These are phyloP conservation scores for Argynnis bischoffii DNA, from an alignment of 2,888 invertebrate species.

Conservation along the genomic window DNA sequence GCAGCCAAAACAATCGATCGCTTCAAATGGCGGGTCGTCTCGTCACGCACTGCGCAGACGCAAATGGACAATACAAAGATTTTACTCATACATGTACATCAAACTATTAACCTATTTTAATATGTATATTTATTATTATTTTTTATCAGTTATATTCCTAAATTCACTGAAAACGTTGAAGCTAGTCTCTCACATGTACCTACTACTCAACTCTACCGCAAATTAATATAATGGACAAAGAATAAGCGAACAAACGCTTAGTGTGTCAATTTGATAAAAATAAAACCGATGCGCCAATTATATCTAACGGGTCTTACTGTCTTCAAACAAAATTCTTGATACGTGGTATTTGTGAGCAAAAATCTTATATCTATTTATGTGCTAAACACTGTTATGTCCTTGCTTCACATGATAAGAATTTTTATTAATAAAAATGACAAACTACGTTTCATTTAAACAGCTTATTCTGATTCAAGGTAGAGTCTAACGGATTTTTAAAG, in stretches of 20 bases:
- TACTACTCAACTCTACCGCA: not conserved
- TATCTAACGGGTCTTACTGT: constrained; percentile 25
- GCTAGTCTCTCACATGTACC: not conserved
- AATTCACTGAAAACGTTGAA: not conserved
- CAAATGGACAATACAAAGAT: constrained; percentile 28
- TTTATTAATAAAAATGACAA: constrained; percentile 60
- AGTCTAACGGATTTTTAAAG: not conserved
- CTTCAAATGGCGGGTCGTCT: constrained; percentile 69
- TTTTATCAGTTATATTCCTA: not conserved
- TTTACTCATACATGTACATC: constrained; percentile 7
- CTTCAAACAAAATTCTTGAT: constrained; percentile 25
- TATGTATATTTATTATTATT: not conserved
- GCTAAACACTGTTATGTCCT: constrained; percentile 63
- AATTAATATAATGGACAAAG: constrained; percentile 6
- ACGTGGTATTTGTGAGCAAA: constrained; percentile 35
- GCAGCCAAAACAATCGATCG: constrained; percentile 82
- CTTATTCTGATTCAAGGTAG: not conserved
- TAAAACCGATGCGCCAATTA: constrained; percentile 31
- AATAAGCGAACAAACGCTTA: constrained; percentile 10
- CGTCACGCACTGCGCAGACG: constrained; percentile 52
- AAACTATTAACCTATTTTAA: not conserved
- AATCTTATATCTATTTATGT: constrained; percentile 44
- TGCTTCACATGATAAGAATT: constrained; percentile 63
- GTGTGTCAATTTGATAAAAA: constrained; percentile 32
- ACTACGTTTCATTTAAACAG: not conserved